phyloP scores from a whole-genome alignment of 2,888 invertebrate species.

The Mellilla xanthometata region DNA sequence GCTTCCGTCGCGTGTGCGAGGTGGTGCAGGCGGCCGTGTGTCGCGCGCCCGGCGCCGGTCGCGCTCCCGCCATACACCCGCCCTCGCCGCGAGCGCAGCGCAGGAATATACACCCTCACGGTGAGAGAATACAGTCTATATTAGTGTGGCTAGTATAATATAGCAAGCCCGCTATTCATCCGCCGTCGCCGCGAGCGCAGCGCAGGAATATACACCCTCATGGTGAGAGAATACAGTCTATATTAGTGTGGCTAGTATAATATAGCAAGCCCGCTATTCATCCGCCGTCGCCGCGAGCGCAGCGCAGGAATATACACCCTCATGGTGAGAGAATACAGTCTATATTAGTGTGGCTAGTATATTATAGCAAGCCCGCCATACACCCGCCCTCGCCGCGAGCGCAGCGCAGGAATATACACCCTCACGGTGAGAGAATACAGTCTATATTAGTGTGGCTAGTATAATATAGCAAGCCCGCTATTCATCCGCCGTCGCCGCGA shows the following conservation, averaged over 20 bases:
- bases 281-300: constrained; percentile 62
- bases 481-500: constrained; percentile 63
- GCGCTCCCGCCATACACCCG: constrained; percentile 55
- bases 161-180: constrained; percentile 47
- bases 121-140: constrained; percentile 30
- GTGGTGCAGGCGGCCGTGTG: constrained; percentile 95
- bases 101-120: constrained; percentile 52
- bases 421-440: no score
- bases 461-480: no score
- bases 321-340: constrained; percentile 41
- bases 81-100: constrained; percentile 58
- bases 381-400: no score
- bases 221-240: no score
- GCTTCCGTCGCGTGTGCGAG: constrained; percentile 97
- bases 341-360: no score
- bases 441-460: no score
- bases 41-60: constrained; percentile 64
- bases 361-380: no score
- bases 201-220: constrained; percentile 53
- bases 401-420: no score
- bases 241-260: no score
- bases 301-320: constrained; percentile 49
- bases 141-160: no score
- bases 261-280: constrained; percentile 55
- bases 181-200: constrained; percentile 59